These are phyloP conservation scores for Anableps anableps DNA, from an alignment of 2,797 vertebrate genomes.

Conservation along the genomic window DNA sequence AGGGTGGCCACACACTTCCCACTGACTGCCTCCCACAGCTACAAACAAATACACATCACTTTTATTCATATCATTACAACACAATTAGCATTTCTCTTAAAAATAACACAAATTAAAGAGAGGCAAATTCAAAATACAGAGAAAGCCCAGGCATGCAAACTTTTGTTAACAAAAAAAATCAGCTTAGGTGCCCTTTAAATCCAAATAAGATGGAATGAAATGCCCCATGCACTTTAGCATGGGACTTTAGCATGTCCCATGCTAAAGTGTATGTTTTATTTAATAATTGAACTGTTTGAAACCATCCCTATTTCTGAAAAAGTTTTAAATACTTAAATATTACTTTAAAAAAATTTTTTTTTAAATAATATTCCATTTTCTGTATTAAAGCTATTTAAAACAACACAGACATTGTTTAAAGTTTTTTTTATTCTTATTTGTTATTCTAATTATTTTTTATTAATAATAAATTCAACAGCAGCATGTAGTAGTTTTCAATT, in stretches of 20 bases:
- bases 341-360: no score
- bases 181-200: not conserved
- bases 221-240: no score
- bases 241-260: no score
- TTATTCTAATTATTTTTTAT: not conserved
- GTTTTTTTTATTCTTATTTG: not conserved
- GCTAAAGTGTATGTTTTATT: not conserved
- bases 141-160: not conserved
- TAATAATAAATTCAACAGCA: slow-evolving; percentile 13
- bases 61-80: not conserved
- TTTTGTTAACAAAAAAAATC: not conserved
- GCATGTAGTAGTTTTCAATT: slow-evolving; percentile 3
- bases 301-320: no score
- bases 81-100: not conserved
- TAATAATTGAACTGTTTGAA: not conserved
- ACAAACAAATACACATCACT: slow-evolving; percentile 46
- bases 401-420: not conserved
- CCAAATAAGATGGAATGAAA: not conserved
- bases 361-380: no score
- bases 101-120: not conserved
- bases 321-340: no score
- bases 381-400: not conserved
- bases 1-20: slow-evolving; percentile 87
- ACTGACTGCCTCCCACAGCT: slow-evolving; percentile 88
- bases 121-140: not conserved